These are phyloP conservation scores for Chinchilla lanigera DNA, from an alignment of 2,113 vertebrate genomes.

Conservation along the genomic window DNA sequence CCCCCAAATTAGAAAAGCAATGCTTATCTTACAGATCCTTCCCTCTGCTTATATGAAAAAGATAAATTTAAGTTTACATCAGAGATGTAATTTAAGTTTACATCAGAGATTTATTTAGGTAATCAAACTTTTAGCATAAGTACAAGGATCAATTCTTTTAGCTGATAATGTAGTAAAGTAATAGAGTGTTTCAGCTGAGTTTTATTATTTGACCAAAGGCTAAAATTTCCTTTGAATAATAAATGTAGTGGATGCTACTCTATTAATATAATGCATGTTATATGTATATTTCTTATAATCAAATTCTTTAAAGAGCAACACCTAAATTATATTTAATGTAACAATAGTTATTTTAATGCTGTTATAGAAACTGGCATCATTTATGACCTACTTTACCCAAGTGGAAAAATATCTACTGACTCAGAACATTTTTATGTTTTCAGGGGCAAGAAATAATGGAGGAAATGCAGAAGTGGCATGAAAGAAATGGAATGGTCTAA, in stretches of 20 bases:
- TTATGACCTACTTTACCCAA: neutral
- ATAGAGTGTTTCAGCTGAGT: neutral
- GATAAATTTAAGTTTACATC: no score
- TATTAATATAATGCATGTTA: neutral
- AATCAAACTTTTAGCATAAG: neutral
- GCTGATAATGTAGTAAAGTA: neutral
- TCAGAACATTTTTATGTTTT: neutral
- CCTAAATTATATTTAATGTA: neutral
- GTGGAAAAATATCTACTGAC: neutral
- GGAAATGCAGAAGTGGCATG: neutral
- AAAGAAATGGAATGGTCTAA: neutral
- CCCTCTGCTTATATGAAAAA: neutral
- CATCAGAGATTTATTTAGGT: neutral
- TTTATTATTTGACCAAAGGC: neutral
- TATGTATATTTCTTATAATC: neutral
- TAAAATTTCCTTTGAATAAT: neutral
- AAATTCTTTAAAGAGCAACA: constrained; percentile 48
- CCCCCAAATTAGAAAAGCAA: neutral
- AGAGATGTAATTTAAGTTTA: no score
- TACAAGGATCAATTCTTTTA: neutral
- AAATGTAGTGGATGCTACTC: neutral
- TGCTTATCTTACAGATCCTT: neutral
- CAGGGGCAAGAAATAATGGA: neutral
- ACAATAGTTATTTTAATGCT: neutral
- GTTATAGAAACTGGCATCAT: neutral